phyloP scores from a whole-genome alignment of 2,113 vertebrate species.

The Seriola rivoliana region DNA sequence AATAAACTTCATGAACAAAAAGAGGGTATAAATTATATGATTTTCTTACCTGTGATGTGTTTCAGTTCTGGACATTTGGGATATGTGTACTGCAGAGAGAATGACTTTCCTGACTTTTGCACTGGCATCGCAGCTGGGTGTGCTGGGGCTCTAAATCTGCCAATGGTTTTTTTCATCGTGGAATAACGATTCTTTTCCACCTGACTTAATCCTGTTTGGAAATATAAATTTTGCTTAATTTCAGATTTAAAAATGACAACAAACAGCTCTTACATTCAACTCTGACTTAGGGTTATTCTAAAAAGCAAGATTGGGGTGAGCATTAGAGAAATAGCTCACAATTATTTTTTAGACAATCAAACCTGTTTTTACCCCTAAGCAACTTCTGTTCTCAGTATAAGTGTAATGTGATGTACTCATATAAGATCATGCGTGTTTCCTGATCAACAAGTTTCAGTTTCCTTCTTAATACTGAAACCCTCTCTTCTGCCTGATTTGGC shows the following conservation, averaged over 20 bases:
- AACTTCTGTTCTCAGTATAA: no score
- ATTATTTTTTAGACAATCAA: no score
- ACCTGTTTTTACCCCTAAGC: no score
- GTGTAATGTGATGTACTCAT: no score
- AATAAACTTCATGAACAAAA: neutral
- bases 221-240: neutral
- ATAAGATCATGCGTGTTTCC: no score
- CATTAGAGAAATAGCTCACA: no score
- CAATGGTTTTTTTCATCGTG: constrained; percentile 21
- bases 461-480: no score
- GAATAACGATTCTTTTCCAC: constrained; percentile 65
- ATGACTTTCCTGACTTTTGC: constrained; percentile 34
- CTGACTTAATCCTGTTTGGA: constrained; percentile 54
- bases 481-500: no score
- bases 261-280: neutral
- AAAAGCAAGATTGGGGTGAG: no score
- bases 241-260: neutral
- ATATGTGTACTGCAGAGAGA: constrained; percentile 55
- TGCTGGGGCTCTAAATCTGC: constrained; percentile 37
- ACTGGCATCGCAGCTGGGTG: neutral
- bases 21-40: neutral
- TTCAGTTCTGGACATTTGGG: constrained; percentile 56
- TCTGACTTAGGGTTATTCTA: no score
- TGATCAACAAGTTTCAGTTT: no score
- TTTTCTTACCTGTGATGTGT: constrained; percentile 51